Percentiles rank a stretch among this genome's conserved stretches.
These are phyloP conservation scores for Electrophaes corylata DNA, from an alignment of 2,888 invertebrate genomes.

Conservation along the genomic window DNA sequence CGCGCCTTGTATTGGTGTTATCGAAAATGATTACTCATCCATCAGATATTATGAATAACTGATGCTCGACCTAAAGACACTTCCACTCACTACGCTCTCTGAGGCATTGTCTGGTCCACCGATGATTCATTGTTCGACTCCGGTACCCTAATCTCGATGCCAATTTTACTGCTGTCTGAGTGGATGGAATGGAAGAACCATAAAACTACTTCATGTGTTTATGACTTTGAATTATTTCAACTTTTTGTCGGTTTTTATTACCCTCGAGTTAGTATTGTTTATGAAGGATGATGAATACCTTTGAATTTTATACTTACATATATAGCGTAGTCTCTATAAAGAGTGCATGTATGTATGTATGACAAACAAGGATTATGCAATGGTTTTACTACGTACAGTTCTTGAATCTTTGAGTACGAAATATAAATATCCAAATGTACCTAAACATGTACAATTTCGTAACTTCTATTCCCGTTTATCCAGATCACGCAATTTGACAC, in stretches of 20 bases:
- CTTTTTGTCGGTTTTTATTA: constrained; percentile 49
- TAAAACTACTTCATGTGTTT: constrained; percentile 62
- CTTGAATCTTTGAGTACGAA: background rate
- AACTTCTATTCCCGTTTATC: constrained; percentile 40
- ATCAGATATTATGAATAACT: constrained; percentile 12
- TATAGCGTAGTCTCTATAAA: background rate
- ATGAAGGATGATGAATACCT: constrained; percentile 35
- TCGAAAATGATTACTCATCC: constrained; percentile 24
- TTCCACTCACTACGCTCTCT: constrained; percentile 12
- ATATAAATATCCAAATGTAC: constrained; percentile 13
- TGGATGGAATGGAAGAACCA: constrained; percentile 61
- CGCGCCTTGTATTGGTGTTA: constrained; percentile 23
- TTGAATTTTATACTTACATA: constrained; percentile 13
- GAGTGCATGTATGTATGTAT: background rate
- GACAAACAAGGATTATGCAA: background rate
- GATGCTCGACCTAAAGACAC: constrained; percentile 1
- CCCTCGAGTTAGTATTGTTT: constrained; percentile 37
- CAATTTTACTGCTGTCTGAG: constrained; percentile 64
- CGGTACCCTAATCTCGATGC: constrained; percentile 58
- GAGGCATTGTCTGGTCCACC: constrained; percentile 35
- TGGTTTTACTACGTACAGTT: background rate
- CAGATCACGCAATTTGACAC: constrained; percentile 43
- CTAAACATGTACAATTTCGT: constrained; percentile 27
- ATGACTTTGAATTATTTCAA: constrained; percentile 53
- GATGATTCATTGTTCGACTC: constrained; percentile 55